Conservation (phyloP, 2,113 vertebrate species). For the Rana temporaria region DNA sequence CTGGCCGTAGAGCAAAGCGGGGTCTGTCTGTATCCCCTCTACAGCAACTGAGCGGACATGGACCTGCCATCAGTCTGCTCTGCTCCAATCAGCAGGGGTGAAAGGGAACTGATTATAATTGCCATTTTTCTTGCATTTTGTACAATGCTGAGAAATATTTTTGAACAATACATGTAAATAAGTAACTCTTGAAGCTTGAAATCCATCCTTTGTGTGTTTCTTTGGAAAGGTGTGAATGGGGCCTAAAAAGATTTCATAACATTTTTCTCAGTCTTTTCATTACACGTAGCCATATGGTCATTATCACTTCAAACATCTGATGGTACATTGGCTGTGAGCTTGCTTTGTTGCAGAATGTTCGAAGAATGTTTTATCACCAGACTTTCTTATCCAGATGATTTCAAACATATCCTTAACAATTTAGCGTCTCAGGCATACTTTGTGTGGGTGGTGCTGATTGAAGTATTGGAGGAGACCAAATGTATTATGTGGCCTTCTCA, state of each 20-base stretch:
- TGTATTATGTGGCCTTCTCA: constrained; percentile 17
- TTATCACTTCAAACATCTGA: constrained; percentile 33
- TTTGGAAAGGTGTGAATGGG: too few species aligned
- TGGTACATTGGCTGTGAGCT: constrained; percentile 28
- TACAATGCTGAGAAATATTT: too few species aligned
- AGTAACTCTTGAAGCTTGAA: too few species aligned
- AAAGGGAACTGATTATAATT: too few species aligned
- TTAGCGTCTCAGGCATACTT: constrained; percentile 41
- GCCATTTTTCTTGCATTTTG: too few species aligned
- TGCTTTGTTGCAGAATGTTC: constrained; percentile 35
- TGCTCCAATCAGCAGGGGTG: too few species aligned
- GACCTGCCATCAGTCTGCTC: too few species aligned
- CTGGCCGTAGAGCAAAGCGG: too few species aligned
- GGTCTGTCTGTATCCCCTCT: too few species aligned
- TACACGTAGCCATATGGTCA: constrained; percentile 34
- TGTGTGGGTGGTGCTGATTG: constrained; percentile 42
- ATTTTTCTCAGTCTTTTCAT: neutral
- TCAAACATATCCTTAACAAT: constrained; percentile 40
- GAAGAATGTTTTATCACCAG: constrained; percentile 41
- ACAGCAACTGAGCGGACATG: too few species aligned
- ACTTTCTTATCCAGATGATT: constrained; percentile 42
- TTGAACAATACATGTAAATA: too few species aligned
- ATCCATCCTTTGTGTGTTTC: too few species aligned
- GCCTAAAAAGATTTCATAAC: neutral
- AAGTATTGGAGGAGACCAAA: constrained; percentile 11